These are phyloP conservation scores for Parauchenoglanis ngamensis DNA, from an alignment of 2,797 vertebrate genomes.

Conservation along the genomic window DNA sequence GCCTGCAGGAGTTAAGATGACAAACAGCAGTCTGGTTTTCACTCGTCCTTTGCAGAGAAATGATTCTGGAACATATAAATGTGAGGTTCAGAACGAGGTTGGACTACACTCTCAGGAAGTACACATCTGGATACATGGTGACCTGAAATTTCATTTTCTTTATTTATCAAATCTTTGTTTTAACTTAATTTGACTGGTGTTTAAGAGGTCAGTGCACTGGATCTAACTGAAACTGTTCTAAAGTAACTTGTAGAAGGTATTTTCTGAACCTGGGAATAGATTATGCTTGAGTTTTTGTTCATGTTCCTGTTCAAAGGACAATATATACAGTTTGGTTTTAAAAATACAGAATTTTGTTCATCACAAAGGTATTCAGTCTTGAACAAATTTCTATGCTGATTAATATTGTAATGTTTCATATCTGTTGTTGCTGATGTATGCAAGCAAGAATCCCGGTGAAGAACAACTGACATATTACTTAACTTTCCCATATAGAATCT, in stretches of 20 bases:
- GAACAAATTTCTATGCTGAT: neutral
- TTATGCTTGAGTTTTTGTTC: slow-evolving; percentile 46
- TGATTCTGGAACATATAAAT: slow-evolving; percentile 91
- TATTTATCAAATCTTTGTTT: neutral
- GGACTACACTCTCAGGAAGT: slow-evolving; percentile 83
- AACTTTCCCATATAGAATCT: neutral
- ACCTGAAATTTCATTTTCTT: slow-evolving; percentile 53
- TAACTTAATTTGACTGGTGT: neutral
- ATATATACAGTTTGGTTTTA: neutral
- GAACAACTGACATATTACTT: too few relatives aligned
- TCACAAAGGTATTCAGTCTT: neutral
- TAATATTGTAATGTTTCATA: neutral
- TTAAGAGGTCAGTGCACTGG: neutral
- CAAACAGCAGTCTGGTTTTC: slow-evolving; percentile 88
- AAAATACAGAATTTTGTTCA: neutral
- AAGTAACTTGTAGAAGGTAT: neutral
- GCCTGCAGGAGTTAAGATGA: slow-evolving; percentile 84
- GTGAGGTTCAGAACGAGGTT: slow-evolving; percentile 88
- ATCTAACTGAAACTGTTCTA: neutral
- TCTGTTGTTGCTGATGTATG: neutral
- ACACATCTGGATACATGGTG: slow-evolving; percentile 88
- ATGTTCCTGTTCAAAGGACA: slow-evolving; percentile 18
- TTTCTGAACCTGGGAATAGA: slow-evolving; percentile 40
- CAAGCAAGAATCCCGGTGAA: too few relatives aligned
- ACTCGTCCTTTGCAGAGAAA: slow-evolving; percentile 85